Conservation (phyloP, 1,140 invertebrate species). For the Magallana gigas region DNA sequence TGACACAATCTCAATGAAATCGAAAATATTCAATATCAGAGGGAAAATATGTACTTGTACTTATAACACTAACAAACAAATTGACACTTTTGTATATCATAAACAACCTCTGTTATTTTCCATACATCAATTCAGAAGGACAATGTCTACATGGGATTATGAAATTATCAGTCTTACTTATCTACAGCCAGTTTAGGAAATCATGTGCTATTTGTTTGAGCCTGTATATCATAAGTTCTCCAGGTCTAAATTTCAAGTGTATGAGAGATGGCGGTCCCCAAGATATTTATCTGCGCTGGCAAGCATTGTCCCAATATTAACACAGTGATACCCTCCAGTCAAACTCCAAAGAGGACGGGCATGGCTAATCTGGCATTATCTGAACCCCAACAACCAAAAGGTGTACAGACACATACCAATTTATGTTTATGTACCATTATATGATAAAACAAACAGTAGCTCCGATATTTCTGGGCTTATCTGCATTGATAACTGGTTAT, state of each 20-base stretch:
- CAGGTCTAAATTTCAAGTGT: conserved; percentile 16
- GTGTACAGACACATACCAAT: conserved; percentile 23
- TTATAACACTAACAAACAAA: too few species aligned
- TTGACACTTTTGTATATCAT: too few species aligned
- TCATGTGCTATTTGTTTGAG: conserved; percentile 33
- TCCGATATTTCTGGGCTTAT: background rate
- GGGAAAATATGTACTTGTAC: too few species aligned
- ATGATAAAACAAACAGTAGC: conserved; percentile 38
- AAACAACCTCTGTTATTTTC: background rate
- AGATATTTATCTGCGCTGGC: background rate
- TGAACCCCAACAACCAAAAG: background rate
- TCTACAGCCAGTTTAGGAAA: background rate
- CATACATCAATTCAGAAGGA: background rate
- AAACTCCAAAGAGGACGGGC: conserved; percentile 38
- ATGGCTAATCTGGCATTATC: conserved; percentile 14
- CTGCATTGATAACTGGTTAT: conserved; percentile 15
- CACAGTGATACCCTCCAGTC: conserved; percentile 35
- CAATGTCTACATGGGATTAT: conserved; percentile 12
- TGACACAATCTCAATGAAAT: too few species aligned
- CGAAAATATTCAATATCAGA: too few species aligned
- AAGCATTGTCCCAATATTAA: conserved; percentile 35
- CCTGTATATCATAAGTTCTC: conserved; percentile 10
- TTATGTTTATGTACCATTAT: conserved; percentile 31
- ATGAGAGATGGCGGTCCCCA: conserved; percentile 22
- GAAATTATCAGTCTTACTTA: conserved; percentile 23